Evolutionary conservation across 1,140 invertebrate genomes (phyloP).

Genomic region (Lordiphosa mommai): DNA sequence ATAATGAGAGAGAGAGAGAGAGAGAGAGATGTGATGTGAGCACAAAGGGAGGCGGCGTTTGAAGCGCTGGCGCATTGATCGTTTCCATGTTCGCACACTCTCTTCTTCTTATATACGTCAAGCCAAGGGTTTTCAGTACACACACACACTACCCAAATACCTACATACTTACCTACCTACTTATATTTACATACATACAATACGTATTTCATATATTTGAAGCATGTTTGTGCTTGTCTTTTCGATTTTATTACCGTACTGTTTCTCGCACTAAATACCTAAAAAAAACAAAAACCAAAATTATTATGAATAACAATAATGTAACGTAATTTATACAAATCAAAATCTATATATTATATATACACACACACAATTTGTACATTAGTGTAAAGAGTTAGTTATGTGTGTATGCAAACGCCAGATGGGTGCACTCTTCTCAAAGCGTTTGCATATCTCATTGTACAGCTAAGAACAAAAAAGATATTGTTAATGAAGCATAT

Average conservation of each 20-base stretch:
- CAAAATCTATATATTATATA: constrained; percentile 45
- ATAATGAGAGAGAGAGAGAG: background rate
- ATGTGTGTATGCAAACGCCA: too few relatives aligned
- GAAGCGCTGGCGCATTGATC: constrained; percentile 32
- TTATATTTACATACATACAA: constrained; percentile 23
- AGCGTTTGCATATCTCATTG: constrained; percentile 16
- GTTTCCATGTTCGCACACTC: background rate
- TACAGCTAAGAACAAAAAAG: constrained; percentile 21
- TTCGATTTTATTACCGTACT: constrained; percentile 68
- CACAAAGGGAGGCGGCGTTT: constrained; percentile 17
- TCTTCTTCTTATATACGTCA: background rate
- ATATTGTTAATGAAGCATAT: constrained; percentile 33
- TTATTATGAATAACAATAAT: too few relatives aligned
- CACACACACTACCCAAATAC: constrained; percentile 30
- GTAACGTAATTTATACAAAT: constrained; percentile 39
- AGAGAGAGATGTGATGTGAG: background rate
- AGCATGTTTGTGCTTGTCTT: constrained; percentile 58
- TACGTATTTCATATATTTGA: constrained; percentile 51
- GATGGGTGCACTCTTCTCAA: too few relatives aligned
- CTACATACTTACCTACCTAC: constrained; percentile 41
- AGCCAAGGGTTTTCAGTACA: constrained; percentile 4
- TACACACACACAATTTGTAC: constrained; percentile 19
- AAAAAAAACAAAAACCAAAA: constrained; percentile 37
- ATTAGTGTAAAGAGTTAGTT: too few relatives aligned
- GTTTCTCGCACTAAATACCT: constrained; percentile 71